These are phyloP conservation scores for Berghia stephanieae DNA, from an alignment of 1,140 invertebrate species.

Conservation along the genomic window DNA sequence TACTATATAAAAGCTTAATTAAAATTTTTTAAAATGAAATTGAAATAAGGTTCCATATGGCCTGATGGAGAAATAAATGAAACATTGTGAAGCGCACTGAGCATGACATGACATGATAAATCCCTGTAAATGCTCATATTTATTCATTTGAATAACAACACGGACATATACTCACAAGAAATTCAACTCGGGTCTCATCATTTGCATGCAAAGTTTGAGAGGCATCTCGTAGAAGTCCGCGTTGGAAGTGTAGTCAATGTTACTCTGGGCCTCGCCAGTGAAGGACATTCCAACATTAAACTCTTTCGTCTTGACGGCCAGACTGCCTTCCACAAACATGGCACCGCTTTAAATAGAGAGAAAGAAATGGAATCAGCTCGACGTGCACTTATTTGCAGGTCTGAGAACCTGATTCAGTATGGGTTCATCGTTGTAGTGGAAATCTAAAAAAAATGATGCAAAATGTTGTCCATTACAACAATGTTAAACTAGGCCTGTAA, in stretches of 20 bases:
- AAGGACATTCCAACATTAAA: slow-evolving; percentile 78
- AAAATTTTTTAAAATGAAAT: slow-evolving; percentile 16
- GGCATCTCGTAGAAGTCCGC: slow-evolving; percentile 80
- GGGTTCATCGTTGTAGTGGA: too few relatives aligned
- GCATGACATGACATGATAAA: too few relatives aligned
- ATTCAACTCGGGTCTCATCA: slow-evolving; percentile 76
- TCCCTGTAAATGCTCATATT: too few relatives aligned
- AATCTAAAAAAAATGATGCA: too few relatives aligned
- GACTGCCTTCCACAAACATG: slow-evolving; percentile 74
- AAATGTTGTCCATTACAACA: too few relatives aligned
- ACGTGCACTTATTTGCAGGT: too few relatives aligned
- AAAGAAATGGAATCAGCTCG: too few relatives aligned
- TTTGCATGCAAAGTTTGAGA: slow-evolving; percentile 82
- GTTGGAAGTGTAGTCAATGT: slow-evolving; percentile 79
- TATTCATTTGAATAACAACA: too few relatives aligned
- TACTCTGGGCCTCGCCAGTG: slow-evolving; percentile 76
- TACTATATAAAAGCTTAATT: not conserved
- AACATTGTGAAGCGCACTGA: too few relatives aligned
- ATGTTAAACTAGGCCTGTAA: too few relatives aligned
- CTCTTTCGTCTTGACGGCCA: slow-evolving; percentile 76
- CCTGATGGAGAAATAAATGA: not conserved
- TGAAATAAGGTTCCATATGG: not conserved
- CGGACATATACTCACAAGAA: slow-evolving; percentile 73
- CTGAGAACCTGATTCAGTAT: too few relatives aligned
- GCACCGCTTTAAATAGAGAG: too few relatives aligned